Evolutionary conservation across 2,888 invertebrate genomes (phyloP).

Genomic region (Tholera decimalis): DNA sequence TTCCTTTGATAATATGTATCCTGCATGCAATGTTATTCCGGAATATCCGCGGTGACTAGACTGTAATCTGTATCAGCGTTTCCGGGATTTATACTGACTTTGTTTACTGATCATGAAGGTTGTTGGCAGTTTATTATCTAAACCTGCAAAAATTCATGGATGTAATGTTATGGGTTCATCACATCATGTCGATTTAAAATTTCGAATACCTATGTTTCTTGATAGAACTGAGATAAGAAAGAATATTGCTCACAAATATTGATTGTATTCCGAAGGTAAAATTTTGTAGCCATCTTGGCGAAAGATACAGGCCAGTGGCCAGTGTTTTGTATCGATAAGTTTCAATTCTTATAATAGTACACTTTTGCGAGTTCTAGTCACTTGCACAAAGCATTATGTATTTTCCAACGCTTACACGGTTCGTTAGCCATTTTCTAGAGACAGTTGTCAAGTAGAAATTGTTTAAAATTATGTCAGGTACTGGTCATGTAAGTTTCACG

Average conservation of each 20-base stretch:
- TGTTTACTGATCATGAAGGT: slow-evolving; percentile 44
- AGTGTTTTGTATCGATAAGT: neutral
- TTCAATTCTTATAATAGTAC: neutral
- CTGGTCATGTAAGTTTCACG: slow-evolving; percentile 31
- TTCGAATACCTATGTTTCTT: no score
- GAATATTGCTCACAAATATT: neutral
- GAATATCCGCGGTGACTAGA: slow-evolving; percentile 21
- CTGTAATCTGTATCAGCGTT: slow-evolving; percentile 16
- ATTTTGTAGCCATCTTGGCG: neutral
- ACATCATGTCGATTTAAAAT: no score
- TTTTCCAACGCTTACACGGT: slow-evolving; percentile 37
- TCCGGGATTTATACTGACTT: slow-evolving; percentile 39
- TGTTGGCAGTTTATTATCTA: slow-evolving; percentile 10
- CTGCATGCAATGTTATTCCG: slow-evolving; percentile 5
- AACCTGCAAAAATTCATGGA: neutral
- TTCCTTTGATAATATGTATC: slow-evolving; percentile 30
- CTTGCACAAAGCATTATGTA: slow-evolving; percentile 6
- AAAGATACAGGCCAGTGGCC: neutral
- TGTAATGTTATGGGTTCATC: no score
- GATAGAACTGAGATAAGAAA: no score
- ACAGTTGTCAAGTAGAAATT: slow-evolving; percentile 26
- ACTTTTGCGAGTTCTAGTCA: neutral
- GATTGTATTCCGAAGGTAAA: neutral
- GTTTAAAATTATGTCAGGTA: slow-evolving; percentile 29
- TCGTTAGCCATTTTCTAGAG: slow-evolving; percentile 23